Conservation (phyloP, 2,797 vertebrate species). For the Mormyrus hasselquistii region DNA sequence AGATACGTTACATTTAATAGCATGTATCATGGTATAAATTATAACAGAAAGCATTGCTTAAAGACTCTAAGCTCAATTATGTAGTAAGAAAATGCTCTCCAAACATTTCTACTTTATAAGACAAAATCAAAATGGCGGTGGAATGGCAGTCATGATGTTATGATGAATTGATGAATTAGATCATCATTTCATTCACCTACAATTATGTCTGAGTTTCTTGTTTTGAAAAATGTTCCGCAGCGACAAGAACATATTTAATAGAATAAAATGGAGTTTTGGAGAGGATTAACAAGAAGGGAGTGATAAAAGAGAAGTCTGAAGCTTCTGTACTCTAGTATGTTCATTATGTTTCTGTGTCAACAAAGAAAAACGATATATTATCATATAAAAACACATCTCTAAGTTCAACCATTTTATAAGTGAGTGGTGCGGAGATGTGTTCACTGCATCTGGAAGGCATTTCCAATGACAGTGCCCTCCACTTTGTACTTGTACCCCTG, state of each 20-base stretch:
- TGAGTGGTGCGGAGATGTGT: background rate
- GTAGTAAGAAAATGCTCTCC: background rate
- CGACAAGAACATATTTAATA: conserved; percentile 5
- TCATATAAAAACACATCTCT: background rate
- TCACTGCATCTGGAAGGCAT: background rate
- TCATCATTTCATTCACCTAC: background rate
- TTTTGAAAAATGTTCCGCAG: conserved; percentile 1
- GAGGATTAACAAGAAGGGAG: conserved; percentile 16
- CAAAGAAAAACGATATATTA: background rate
- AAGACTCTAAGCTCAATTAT: conserved; percentile 26
- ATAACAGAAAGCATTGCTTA: conserved; percentile 38
- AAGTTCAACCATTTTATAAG: background rate
- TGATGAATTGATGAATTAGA: no score
- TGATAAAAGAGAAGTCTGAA: conserved; percentile 25
- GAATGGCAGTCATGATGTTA: conserved; percentile 7
- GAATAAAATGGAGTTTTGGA: conserved; percentile 10
- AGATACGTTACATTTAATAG: conserved; percentile 25
- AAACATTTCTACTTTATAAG: background rate
- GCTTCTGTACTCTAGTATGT: background rate
- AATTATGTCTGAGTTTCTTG: conserved; percentile 12
- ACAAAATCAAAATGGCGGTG: background rate
- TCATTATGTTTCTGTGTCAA: background rate
- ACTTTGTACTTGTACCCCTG: background rate
- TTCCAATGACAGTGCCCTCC: background rate
- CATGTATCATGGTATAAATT: conserved; percentile 2